Base-by-base conservation (phyloP, 2,113 vertebrate species). In the Pygathrix nemaeus region DNA sequence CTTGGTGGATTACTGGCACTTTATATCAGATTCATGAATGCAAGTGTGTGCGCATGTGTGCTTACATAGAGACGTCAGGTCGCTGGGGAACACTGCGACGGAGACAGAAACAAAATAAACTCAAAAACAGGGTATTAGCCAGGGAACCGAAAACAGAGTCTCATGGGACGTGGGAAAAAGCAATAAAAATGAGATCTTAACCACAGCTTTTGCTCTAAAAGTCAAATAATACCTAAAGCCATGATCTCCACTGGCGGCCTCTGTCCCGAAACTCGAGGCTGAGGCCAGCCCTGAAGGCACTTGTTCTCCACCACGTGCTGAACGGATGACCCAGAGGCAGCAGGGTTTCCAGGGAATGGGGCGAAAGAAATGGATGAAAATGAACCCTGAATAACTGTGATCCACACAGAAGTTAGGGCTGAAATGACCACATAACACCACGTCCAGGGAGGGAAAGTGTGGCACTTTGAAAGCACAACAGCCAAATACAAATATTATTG, bases 241-340 rank as follows among this genome's bases (percentile, higher is more conserved):
- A 98, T 92, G 95, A 98, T 98, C 97, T 98, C 98, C 45, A 97
- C 97, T 93, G 93, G 94, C 80, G 93, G 98, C 98, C 98, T 98
- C 97, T 94, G 98, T 98, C 96, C 97, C 97, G 97, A 95, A 98
- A 97, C 98, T 88, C 97, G 98, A 98, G 98, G 98, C 98, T 96
- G 95, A 96, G 98, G 98, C 98, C 98, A 98, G 99, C 98, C 98
- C 99, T 98, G 99, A 99, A 99, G 99, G 99, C 99, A 99, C 99
- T 99, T 99, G 98, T 99, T 98, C 99, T 98, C 98, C 97, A 98
- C 98, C 98, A 98, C 81, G 92, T 97, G 97, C 97, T 98, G 97
- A 95, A 98, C 87, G 92, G 98, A 98, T 86, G 96, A 98, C 98
- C 98, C 97, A 95, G 83, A 96, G 97, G 97, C 97, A 98, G 98